Base-by-base conservation (phyloP, 2,113 vertebrate species). In the Trichomycterus rosablanca region DNA sequence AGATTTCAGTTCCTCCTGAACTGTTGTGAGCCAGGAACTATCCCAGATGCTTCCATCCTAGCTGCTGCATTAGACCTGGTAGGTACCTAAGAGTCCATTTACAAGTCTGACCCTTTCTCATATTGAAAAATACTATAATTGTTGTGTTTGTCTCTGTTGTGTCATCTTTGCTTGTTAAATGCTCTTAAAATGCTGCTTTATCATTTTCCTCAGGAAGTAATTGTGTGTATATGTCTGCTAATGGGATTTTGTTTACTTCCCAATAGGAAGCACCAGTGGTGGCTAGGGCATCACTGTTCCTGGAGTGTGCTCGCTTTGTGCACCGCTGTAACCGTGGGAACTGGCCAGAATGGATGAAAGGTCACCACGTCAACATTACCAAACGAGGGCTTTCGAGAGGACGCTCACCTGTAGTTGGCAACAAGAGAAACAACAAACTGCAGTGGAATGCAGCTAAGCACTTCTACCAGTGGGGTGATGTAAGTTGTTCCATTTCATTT, bases 341-440 rank as follows among this genome's bases (percentile, higher is more conserved):
- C 81, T 99, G 96, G 96, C 96, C 96, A 0, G 96, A 99, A 77
- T 99, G 96, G 96, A 99, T 99, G 96, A 99, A 98, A 70, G 96
- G 96, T 37, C 95, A 99, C 70, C 95, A 98, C 0, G 95, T 99
- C 1, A 98, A 96, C 58, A 95, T 99, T 48, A 95, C 95, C 15
- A 98, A 98, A 79, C 91, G 92, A 39, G 96, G 96, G 1, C 81
- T 99, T 12, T 98, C 95, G 50, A 84, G 95, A 2, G 96, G 96
- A 0, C 88, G 96, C 0, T 99, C 95, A 0, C 96, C 96, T 1
- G 78, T 94, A 0, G 93, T 92, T 67, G 96, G 96, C 58, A 98
- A 97, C 84, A 97, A 98, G 69, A 84, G 96, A 51, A 99, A 99
- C 83, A 95, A 98, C 81, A 98, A 97, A 59, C 86, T 99, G 9